Evolutionary conservation across 2,888 invertebrate species (phyloP).

Genomic region (Maniola hyperantus): DNA sequence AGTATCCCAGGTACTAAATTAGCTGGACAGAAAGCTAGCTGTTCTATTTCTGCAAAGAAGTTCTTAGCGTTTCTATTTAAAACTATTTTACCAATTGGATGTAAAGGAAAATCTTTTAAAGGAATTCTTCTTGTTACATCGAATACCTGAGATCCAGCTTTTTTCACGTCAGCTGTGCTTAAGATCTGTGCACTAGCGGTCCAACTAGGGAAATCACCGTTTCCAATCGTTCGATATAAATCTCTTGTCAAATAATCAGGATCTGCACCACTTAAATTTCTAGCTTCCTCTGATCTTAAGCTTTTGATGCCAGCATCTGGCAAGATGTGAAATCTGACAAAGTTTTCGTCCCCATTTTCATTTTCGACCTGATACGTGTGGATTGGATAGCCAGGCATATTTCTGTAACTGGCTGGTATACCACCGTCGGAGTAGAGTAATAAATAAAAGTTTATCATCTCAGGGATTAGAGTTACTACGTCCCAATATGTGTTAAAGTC

Average conservation of each 20-base stretch:
- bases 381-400: conserved; percentile 96
- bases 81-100: neutral
- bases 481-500: conserved; percentile 97
- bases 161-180: neutral
- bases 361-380: conserved; percentile 95
- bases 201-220: neutral
- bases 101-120: neutral
- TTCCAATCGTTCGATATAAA: neutral
- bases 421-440: conserved; percentile 92
- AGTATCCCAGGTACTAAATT: conserved; percentile 95
- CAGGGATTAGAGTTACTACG: conserved; percentile 91
- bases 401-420: conserved; percentile 93
- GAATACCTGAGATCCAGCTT: neutral
- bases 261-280: neutral
- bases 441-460: conserved; percentile 82
- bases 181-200: neutral
- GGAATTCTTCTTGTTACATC: neutral
- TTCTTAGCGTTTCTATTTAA: conserved; percentile 10
- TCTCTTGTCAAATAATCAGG: neutral
- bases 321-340: conserved; percentile 94
- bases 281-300: neutral
- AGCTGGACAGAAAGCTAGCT: conserved; percentile 90
- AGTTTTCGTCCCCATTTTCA: conserved; percentile 84
- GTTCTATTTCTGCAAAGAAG: conserved; percentile 53
- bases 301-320: conserved; percentile 60